These are phyloP conservation scores for Drosophila seguyi DNA, from an alignment of 1,140 invertebrate species.

Conservation along the genomic window DNA sequence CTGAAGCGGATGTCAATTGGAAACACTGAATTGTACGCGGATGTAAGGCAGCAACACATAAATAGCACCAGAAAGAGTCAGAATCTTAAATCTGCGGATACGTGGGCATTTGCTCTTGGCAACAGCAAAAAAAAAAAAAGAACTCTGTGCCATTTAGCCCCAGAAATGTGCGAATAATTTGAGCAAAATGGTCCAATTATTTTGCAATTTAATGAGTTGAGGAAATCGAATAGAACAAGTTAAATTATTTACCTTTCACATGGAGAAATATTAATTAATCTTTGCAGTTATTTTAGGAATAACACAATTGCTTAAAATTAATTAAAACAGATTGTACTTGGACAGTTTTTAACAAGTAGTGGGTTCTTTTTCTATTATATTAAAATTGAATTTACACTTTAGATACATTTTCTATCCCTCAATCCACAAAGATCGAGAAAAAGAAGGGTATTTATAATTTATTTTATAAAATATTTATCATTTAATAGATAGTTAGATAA, in stretches of 20 bases:
- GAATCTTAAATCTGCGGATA: not conserved
- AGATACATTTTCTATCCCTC: too few relatives aligned
- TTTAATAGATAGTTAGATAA: too few relatives aligned
- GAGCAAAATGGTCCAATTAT: conserved; percentile 3
- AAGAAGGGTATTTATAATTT: too few relatives aligned
- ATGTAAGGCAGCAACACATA: conserved; percentile 48
- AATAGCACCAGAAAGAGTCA: conserved; percentile 17
- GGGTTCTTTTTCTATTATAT: not conserved
- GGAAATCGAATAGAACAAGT: not conserved
- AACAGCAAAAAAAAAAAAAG: conserved; percentile 8
- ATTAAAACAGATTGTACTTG: not conserved
- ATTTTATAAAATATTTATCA: too few relatives aligned
- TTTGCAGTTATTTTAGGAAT: not conserved
- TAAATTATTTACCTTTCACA: conserved; percentile 16
- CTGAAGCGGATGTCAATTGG: conserved; percentile 79
- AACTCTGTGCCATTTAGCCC: not conserved
- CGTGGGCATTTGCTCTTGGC: conserved; percentile 29
- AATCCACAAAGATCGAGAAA: too few relatives aligned
- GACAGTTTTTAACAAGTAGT: too few relatives aligned
- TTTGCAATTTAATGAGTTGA: not conserved
- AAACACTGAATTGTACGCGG: conserved; percentile 58
- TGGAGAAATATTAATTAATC: conserved; percentile 1
- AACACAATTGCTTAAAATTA: not conserved
- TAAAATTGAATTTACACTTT: not conserved
- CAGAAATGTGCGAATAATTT: conserved; percentile 22